phyloP scores from a whole-genome alignment of 2,888 invertebrate species.

The Dynastes tityus region DNA sequence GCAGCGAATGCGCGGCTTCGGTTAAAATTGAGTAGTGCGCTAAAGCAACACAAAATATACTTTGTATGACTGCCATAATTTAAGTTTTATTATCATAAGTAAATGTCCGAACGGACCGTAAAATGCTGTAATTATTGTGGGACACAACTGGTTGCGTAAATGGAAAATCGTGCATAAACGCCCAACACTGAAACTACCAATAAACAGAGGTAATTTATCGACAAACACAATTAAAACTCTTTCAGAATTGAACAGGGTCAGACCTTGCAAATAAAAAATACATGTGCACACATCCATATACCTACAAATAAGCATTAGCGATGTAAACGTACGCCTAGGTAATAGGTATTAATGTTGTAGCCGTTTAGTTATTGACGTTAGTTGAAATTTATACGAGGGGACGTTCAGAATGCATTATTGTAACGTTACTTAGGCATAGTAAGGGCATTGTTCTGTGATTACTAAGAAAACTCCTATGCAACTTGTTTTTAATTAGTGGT shows the following conservation, averaged over 20 bases:
- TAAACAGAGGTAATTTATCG: slow-evolving; percentile 40
- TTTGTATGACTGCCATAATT: slow-evolving; percentile 43
- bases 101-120: slow-evolving; percentile 36
- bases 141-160: slow-evolving; percentile 44
- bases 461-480: too few species aligned
- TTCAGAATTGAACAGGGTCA: slow-evolving; percentile 20
- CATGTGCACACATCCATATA: not conserved
- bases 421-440: too few species aligned
- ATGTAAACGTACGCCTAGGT: not conserved
- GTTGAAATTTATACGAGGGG: not conserved
- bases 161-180: slow-evolving; percentile 38
- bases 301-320: not conserved
- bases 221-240: slow-evolving; percentile 41
- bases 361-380: slow-evolving; percentile 4
- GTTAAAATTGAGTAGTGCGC: not conserved
- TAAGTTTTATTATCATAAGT: slow-evolving; percentile 44
- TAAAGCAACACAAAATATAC: slow-evolving; percentile 39
- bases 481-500: too few species aligned
- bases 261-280: slow-evolving; percentile 8
- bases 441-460: too few species aligned
- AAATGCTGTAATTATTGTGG: slow-evolving; percentile 38
- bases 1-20: not conserved
- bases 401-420: too few species aligned
- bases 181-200: slow-evolving; percentile 34
- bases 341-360: not conserved